Conservation (phyloP, 2,113 vertebrate genomes). For the Lamprologus lemairii region DNA sequence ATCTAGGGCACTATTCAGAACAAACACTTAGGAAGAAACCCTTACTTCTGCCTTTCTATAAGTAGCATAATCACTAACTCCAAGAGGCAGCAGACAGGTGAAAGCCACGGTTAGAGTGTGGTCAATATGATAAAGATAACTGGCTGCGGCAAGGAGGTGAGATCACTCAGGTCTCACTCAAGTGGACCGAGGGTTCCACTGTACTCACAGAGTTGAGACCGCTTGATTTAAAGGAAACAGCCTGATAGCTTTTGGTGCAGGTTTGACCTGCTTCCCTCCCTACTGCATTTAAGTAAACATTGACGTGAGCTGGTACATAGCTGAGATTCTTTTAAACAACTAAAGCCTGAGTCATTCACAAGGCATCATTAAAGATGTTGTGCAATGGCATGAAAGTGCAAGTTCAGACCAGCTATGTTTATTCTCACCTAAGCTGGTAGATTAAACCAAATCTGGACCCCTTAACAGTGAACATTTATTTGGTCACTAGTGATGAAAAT, state of each 20-base stretch:
- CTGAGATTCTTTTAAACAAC: constrained; percentile 33
- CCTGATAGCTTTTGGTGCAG: not conserved
- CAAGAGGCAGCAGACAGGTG: not conserved
- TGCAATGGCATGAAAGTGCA: constrained; percentile 4
- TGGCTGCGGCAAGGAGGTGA: not conserved
- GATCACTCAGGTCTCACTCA: not conserved
- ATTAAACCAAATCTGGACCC: not conserved
- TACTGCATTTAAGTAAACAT: not conserved
- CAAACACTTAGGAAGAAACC: constrained; percentile 20
- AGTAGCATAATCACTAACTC: constrained; percentile 4
- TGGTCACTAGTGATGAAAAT: not conserved
- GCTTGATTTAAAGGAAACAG: not conserved
- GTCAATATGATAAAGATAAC: constrained; percentile 7
- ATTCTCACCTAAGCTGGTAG: not conserved
- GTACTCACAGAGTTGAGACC: not conserved
- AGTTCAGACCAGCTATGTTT: constrained; percentile 6
- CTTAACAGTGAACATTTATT: not conserved
- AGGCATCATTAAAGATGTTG: constrained; percentile 13
- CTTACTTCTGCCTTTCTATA: constrained; percentile 3
- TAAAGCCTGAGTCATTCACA: constrained; percentile 25
- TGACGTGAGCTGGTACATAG: constrained; percentile 25
- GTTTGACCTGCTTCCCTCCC: not conserved
- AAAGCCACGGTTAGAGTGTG: not conserved
- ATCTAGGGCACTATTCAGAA: constrained; percentile 9
- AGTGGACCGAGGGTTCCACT: not conserved